phyloP scores from a whole-genome alignment of 2,888 invertebrate species.

The Thecocarcelia acutangulata region DNA sequence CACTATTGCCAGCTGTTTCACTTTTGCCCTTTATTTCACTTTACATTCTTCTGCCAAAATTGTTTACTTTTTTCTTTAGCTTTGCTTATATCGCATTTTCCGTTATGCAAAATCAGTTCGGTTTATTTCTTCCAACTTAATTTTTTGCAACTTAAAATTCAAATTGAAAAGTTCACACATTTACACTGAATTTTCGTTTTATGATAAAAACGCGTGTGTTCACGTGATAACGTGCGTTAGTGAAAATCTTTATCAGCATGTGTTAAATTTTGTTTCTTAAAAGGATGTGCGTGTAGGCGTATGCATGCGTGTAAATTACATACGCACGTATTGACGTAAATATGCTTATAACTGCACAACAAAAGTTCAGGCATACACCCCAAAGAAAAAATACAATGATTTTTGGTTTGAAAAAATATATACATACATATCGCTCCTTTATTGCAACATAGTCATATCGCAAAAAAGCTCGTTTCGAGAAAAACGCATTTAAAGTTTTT shows the following conservation, averaged over 20 bases:
- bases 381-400: slow-evolving; percentile 36
- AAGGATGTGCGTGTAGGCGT: slow-evolving; percentile 5
- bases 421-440: too few relatives aligned
- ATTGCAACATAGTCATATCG: too few relatives aligned
- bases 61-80: too few relatives aligned
- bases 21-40: too few relatives aligned
- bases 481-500: too few relatives aligned
- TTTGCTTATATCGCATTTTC: too few relatives aligned
- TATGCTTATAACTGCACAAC: slow-evolving; percentile 60
- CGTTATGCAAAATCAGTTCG: too few relatives aligned
- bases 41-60: too few relatives aligned
- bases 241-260: slow-evolving; percentile 56
- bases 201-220: slow-evolving; percentile 1
- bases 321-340: slow-evolving; percentile 71
- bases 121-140: too few relatives aligned
- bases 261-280: slow-evolving; percentile 15
- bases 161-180: slow-evolving; percentile 57
- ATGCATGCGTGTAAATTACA: slow-evolving; percentile 28
- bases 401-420: not conserved
- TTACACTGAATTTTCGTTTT: slow-evolving; percentile 49
- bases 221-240: slow-evolving; percentile 18
- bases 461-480: too few relatives aligned
- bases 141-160: slow-evolving; percentile 34
- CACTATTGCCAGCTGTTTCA: too few relatives aligned
- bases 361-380: slow-evolving; percentile 32